Evolutionary conservation across 2,888 invertebrate species (phyloP), one percentile per base, ranked within the genome.

Genomic region (Cheilosia grossa): DNA sequence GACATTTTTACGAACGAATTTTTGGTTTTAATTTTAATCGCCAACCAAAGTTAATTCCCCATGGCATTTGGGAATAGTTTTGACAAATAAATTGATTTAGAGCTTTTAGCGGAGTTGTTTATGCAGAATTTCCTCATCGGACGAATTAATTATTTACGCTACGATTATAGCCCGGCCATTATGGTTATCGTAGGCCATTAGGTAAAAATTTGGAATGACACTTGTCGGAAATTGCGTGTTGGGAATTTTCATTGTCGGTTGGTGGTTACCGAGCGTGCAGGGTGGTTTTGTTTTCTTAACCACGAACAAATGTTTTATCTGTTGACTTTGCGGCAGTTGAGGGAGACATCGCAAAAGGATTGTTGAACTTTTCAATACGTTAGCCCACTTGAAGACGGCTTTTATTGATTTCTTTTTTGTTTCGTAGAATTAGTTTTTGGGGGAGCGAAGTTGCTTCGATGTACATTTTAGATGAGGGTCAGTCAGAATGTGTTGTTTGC

Each of bases 141-240:
- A 54, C 47, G 54, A 67, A 78, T 72, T 53, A 42, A 51, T 75
- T 53, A 63, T 4, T 59, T 37, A 33, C 58, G 49, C 21, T 58
- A 30, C 24, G 30, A 51, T 63, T 37, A 51, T 44, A n/a, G 9
- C 33, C 21, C 27, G 1, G 10, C 42, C 53, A 64, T 63, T 51
- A 59, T 63, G 77, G 70, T 64, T 53, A 70, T 63, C 44, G 69
- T n/a, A 54, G n/a, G 58, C 70, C 70, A 53, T 59, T 78, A 66
- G 66, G 37, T 58, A 66, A 54, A 49, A 54, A 73, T 30, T 67
- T 49, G 56, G 59, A 79, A 54, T 53, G 82, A 78, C 79, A 73
- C 67, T 79, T 79, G 79, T 73, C 82, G 79, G 73, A 82, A 79
- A 61, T 82, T 73, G 82, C 82, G 82, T 82, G 82, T 24, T 24